Evolutionary conservation across 2,797 vertebrate species (phyloP).

Genomic region (Falco biarmicus): DNA sequence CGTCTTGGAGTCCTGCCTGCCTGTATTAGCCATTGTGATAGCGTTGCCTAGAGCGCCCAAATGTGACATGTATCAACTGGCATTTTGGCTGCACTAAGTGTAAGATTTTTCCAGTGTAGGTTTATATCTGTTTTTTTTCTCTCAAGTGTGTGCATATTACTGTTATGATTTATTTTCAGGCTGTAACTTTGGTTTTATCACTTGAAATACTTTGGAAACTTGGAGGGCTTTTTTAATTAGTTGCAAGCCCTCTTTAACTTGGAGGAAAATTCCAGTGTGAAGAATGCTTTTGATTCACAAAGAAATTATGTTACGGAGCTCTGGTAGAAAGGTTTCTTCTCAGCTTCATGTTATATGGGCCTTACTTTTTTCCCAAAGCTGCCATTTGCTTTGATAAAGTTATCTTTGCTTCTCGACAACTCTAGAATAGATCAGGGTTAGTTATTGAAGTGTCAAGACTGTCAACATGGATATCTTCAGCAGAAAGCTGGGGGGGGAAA

Average conservation of each 20-base stretch:
- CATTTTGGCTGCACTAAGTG: slow-evolving; percentile 58
- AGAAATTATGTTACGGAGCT: not conserved
- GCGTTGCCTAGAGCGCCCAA: slow-evolving; percentile 30
- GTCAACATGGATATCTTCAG: not conserved
- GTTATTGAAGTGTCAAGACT: not conserved
- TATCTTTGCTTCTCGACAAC: not conserved
- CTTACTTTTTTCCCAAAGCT: not conserved
- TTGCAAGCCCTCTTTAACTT: not conserved
- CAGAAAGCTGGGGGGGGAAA: not conserved
- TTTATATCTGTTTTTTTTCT: slow-evolving; percentile 19
- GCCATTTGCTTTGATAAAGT: not conserved
- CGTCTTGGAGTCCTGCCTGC: slow-evolving; percentile 59
- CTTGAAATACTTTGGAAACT: slow-evolving; percentile 52
- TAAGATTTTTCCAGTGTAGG: slow-evolving; percentile 62
- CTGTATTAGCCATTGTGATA: slow-evolving; percentile 62
- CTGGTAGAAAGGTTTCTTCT: not conserved
- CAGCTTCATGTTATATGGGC: not conserved
- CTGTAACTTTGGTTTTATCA: slow-evolving; percentile 44
- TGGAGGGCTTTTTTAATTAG: not conserved
- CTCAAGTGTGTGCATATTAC: slow-evolving; percentile 16
- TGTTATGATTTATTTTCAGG: slow-evolving; percentile 56
- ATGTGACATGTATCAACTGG: slow-evolving; percentile 56
- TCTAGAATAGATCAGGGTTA: not conserved
- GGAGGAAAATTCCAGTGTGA: not conserved
- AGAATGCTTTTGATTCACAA: slow-evolving; percentile 4